Conservation (phyloP, 2,113 vertebrate species). For the Irena cyanogastra region DNA sequence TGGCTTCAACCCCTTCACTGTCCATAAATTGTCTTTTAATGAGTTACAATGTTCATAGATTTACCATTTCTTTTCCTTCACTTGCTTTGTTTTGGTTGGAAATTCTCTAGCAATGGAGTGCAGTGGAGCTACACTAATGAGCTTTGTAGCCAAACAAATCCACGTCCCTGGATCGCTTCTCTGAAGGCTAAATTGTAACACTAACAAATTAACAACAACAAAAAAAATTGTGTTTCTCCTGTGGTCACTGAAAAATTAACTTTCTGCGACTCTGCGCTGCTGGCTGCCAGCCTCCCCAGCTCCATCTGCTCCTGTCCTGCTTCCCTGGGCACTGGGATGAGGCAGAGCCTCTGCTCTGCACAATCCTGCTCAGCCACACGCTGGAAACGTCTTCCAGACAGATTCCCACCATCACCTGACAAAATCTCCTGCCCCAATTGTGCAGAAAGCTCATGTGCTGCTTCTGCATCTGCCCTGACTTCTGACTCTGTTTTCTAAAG, state of each 20-base stretch:
- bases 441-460: not conserved
- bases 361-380: fast-evolving
- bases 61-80: not conserved
- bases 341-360: not conserved
- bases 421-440: not conserved
- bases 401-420: not conserved
- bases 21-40: slow-evolving; percentile 29
- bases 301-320: not conserved
- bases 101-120: not conserved
- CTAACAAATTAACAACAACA: not conserved
- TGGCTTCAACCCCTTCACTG: not conserved
- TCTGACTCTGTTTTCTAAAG: fast-evolving
- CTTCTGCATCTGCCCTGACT: not conserved
- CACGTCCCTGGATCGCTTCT: not conserved
- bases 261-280: not conserved
- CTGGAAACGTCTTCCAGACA: not conserved
- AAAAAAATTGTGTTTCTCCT: not conserved
- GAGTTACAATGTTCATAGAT: not conserved
- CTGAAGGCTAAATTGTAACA: not conserved
- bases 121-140: not conserved
- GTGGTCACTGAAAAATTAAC: not conserved
- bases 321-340: fast-evolving
- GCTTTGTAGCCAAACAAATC: not conserved
- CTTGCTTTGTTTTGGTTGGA: not conserved
- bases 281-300: not conserved